These are phyloP conservation scores for Recurvirostra avosetta DNA, from an alignment of 2,113 vertebrate species.

Conservation along the genomic window DNA sequence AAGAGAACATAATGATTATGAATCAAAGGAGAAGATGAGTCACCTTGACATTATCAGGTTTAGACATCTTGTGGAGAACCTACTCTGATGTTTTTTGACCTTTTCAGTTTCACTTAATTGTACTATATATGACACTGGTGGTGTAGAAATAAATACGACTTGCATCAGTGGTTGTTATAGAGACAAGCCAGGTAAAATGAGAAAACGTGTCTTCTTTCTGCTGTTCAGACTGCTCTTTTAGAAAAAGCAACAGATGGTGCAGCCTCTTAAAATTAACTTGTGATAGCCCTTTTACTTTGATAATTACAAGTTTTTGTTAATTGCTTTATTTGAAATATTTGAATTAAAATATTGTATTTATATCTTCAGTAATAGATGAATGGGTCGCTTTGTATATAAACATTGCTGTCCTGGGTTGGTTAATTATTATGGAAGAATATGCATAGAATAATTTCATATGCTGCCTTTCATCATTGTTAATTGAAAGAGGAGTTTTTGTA, in stretches of 20 bases:
- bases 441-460: background rate
- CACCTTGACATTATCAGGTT: conserved; percentile 69
- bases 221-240: conserved; percentile 11
- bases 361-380: background rate
- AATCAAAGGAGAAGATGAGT: conserved; percentile 66
- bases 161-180: conserved; percentile 72
- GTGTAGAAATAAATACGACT: conserved; percentile 59
- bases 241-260: conserved; percentile 31
- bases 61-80: conserved; percentile 49
- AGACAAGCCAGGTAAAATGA: conserved; percentile 57
- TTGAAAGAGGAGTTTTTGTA: background rate
- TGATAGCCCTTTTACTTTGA: background rate
- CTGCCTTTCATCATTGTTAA: background rate
- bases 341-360: background rate
- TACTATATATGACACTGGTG: conserved; percentile 54
- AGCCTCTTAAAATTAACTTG: background rate
- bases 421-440: background rate
- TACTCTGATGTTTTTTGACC: conserved; percentile 67
- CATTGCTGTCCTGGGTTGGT: background rate
- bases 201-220: conserved; percentile 39
- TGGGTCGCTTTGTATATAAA: background rate
- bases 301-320: background rate
- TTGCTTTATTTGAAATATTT: background rate
- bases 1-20: conserved; percentile 54
- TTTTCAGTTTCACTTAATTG: conserved; percentile 71